phyloP scores from a whole-genome alignment of 2,797 vertebrate species.

The Siniperca obscura region DNA sequence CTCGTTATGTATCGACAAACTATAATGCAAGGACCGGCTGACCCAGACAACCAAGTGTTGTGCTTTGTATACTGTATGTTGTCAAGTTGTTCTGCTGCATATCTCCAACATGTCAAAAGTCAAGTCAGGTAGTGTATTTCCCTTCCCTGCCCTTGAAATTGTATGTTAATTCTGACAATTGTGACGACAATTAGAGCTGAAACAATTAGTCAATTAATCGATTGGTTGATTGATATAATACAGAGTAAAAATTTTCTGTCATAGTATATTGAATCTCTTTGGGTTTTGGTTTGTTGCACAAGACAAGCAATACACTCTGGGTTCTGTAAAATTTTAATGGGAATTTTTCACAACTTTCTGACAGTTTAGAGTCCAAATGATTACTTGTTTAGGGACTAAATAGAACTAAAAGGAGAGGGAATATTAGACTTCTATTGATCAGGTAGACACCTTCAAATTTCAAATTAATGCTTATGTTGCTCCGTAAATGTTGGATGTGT shows the following conservation, averaged over 20 bases:
- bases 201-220: background rate
- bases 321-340: background rate
- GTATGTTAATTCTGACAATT: background rate
- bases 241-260: no score
- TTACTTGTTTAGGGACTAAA: background rate
- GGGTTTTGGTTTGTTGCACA: background rate
- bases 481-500: conserved; percentile 6
- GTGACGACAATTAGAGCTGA: background rate
- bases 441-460: background rate
- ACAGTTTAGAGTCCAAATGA: background rate
- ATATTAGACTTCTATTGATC: background rate
- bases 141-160: background rate
- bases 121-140: background rate
- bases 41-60: background rate
- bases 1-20: background rate
- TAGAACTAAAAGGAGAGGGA: background rate
- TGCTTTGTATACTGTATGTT: background rate
- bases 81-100: background rate
- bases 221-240: background rate
- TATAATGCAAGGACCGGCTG: background rate
- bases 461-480: background rate
- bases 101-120: background rate
- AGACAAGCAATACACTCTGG: background rate
- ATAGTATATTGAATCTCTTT: background rate
- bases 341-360: background rate